Conservation (phyloP, 2,797 vertebrate species). For the Gambelia wislizenii region DNA sequence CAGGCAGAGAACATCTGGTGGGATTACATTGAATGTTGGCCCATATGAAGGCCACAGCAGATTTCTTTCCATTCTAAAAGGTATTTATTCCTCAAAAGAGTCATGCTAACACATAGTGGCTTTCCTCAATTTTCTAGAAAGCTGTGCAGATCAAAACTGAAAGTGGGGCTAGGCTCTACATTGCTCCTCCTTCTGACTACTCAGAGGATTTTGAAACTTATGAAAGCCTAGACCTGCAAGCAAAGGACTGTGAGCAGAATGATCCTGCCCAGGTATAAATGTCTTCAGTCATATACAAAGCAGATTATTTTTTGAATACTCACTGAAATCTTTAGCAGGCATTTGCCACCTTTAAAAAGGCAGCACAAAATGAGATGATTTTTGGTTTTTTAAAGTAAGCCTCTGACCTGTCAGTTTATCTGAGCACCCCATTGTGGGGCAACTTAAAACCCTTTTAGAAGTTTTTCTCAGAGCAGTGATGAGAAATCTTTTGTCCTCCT, state of each 20-base stretch:
- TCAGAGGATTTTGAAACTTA: slow-evolving; percentile 88
- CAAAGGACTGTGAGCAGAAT: slow-evolving; percentile 57
- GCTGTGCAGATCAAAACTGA: slow-evolving; percentile 91
- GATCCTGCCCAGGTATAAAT: slow-evolving; percentile 66
- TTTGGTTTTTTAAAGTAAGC: no score
- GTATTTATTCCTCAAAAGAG: background rate
- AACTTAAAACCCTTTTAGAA: background rate
- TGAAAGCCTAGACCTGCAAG: slow-evolving; percentile 82
- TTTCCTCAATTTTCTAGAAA: slow-evolving; percentile 77
- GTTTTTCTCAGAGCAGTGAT: background rate
- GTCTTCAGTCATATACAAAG: background rate
- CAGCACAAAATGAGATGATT: no score
- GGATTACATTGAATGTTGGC: no score
- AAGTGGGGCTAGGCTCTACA: slow-evolving; percentile 79
- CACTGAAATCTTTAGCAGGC: background rate
- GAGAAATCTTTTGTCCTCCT: background rate
- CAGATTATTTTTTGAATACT: no score
- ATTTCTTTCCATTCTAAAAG: background rate
- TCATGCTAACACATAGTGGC: no score
- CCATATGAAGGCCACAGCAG: background rate
- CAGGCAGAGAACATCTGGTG: background rate
- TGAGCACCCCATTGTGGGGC: background rate
- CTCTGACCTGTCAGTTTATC: background rate
- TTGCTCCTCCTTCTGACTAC: slow-evolving; percentile 83
- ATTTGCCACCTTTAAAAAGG: background rate